Conservation (phyloP, 2,888 invertebrate genomes). For the Cartodere bifasciata region DNA sequence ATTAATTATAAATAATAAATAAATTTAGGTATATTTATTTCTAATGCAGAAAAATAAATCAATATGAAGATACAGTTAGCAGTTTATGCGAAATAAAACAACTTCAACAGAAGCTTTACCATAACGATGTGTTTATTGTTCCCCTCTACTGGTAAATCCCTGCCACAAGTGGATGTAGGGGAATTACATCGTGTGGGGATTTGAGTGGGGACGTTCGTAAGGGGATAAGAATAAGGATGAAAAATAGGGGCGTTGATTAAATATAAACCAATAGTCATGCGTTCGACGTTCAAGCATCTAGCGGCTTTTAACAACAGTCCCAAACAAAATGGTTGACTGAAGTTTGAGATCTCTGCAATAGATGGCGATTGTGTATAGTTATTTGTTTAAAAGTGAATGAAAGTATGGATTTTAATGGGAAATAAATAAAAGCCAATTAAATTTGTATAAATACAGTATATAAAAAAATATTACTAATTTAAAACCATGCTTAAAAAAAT, state of each 20-base stretch:
- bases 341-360: slow-evolving; percentile 25
- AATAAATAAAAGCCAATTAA: no score
- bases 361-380: slow-evolving; percentile 33
- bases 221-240: slow-evolving; percentile 18
- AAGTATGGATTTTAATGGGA: neutral
- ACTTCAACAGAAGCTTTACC: slow-evolving; percentile 35
- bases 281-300: slow-evolving; percentile 30
- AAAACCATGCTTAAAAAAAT: no score
- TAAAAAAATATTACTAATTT: no score
- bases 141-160: slow-evolving; percentile 20
- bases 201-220: slow-evolving; percentile 17
- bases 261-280: slow-evolving; percentile 41
- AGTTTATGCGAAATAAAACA: slow-evolving; percentile 34
- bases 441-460: no score
- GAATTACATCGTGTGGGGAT: slow-evolving; percentile 14
- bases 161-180: slow-evolving; percentile 18
- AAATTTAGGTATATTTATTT: no score
- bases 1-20: no score
- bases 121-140: slow-evolving; percentile 38
- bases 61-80: slow-evolving; percentile 34
- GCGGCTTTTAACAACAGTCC: slow-evolving; percentile 36
- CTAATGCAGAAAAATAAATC: slow-evolving; percentile 31
- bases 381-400: neutral
- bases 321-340: slow-evolving; percentile 48
- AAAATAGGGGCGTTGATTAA: slow-evolving; percentile 27